Base-by-base conservation (phyloP, 2,888 invertebrate species). In the Sphaeridia pumilis region DNA sequence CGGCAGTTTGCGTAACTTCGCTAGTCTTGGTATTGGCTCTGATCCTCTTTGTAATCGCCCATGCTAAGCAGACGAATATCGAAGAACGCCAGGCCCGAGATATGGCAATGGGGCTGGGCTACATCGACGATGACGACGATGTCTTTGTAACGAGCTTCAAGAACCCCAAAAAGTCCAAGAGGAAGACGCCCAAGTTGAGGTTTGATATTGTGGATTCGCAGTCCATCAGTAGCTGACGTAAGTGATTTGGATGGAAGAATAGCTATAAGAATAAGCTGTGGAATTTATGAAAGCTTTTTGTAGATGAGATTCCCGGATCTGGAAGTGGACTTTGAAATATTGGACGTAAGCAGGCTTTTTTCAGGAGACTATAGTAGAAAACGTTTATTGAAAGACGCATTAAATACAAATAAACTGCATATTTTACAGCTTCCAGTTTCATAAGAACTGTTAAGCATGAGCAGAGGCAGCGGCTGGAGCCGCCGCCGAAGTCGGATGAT, bases 1-100 rank as follows among this genome's bases (percentile, higher is more conserved):
- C 38, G 5, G 20, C 4, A 2, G 4, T 49, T 1, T 25, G 27
- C 7, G 25, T 36, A 4, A 17, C 38, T 2, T 26, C 41, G 3
- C 38, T 49, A 17, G 22, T 49, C 27, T 28, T 49, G 17, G 49
- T 49, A 2, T 20, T 17, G 1, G 49, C 49, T 4, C 49, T 49
- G 2, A 21, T 49, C 14, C 27, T 49, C 2, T 49, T 27, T 22
- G 49, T 49, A 7, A 41, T 49, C 1, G 49, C 49, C 5, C 38
- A 41, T 17, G 49, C 49, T 1, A 49, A 49, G 26, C 49, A 49
- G 26, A 24, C 49, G n/a, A 41, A 49, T 27, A 41, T 49, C 4
- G 12, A 21, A 20, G 49, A 48, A 26, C 36, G 41, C 12, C 7
- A 17, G 5, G 38, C 38, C 17, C 7, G 38, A 38, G 38, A 38